Base-by-base conservation (phyloP, 2,113 vertebrate genomes). In the Upupa epops region DNA sequence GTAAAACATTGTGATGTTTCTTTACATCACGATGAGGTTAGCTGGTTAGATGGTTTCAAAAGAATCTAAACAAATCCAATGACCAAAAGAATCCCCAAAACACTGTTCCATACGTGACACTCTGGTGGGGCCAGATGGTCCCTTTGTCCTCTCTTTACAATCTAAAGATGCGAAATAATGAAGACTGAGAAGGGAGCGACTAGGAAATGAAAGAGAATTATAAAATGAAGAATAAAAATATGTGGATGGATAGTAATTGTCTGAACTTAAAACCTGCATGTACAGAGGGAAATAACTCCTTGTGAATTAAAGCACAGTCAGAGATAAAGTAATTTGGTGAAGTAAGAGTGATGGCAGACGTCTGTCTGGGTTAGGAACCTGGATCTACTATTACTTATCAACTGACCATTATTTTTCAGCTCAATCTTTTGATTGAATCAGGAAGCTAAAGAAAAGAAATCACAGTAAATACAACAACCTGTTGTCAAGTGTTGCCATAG, bases 81-180 rank as follows among this genome's bases (percentile, higher is more conserved):
- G 3, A 71, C 4, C 17, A 68, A 46, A 87, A 72, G 17, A 84
- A 55, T 3, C 8, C 40, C 7, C 24, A 49, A 84, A 75, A 90
- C 2, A 15, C 4, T 48, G 45, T 32, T 74, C 42, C 8, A 31
- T 34, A 48, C 0, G 0, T 54, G 78, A 58, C 11, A 63, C 13
- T 19, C 24, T 42, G 25, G 6, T 42, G 6, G 15, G 26, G 25
- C 17, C 37, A 86, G 45, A 54, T 51, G 36, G 5, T 81, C 19
- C 21, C 24, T n/a, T 69, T 58, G 37, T 48, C 68, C 29, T 73
- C 29, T 51, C 31, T 46, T 34, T 54, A 54, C 21, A 25, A 63
- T 36, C 36, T 63, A 21, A 80, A 69, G 28, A 73, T 42, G 8
- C 32, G 49, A 75, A 54, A 54, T 45, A 70, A 61, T 69, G 24